Evolutionary conservation across 2,797 vertebrate species (phyloP), one percentile per base, ranked within the genome.

Genomic region (Lindbergichthys nudifrons): DNA sequence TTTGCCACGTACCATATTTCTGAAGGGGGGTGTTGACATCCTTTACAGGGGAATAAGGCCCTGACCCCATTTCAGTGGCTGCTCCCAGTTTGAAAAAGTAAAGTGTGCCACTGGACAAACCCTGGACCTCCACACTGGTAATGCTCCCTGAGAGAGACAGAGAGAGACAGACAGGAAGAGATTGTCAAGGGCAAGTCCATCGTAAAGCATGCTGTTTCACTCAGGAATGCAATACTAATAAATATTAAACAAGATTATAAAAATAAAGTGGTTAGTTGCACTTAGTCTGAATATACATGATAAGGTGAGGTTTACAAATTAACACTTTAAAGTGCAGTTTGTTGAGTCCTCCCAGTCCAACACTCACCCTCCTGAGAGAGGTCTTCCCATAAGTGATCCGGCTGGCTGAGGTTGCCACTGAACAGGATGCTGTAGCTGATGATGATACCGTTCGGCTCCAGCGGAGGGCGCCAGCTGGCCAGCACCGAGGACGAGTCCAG

Each of bases 81-180:
- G 98, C 97, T 43, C 96, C 95, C 92, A 99, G 93, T 92, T 98
- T 99, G 93, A 99, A 98, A 92, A 96, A 99, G 87, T 99, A 99
- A 57, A 88, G 93, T 0, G 96, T 96, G 75, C 95, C 95, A n/a
- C 96, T 96, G 84, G 96, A 94, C 68, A 99, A 92, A 72, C 96
- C 96, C 0, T 93, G 95, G 1, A 98, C 95, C 88, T 97, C 96
- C 5, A 95, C 90, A 77, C 96, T 98, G 88, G 95, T 96, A 53
- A 95, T 93, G 78, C 95, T 96, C 72, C 98, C 98, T 99, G 86
- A 66, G 2, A 61, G 79, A 88, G 77, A 86, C 9, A n/a, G 23
- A 26, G 32, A 65, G 3, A 21, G 32, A 36, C 32, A 36, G 32
- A 36, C 32, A 9, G 7, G 7, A 45, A 76, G 51, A 61, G 52